A percentile compares a stretch with the other conserved stretches of the same genome.
Conservation (phyloP, 2,113 vertebrate genomes). For the Danionella cerebrum region DNA sequence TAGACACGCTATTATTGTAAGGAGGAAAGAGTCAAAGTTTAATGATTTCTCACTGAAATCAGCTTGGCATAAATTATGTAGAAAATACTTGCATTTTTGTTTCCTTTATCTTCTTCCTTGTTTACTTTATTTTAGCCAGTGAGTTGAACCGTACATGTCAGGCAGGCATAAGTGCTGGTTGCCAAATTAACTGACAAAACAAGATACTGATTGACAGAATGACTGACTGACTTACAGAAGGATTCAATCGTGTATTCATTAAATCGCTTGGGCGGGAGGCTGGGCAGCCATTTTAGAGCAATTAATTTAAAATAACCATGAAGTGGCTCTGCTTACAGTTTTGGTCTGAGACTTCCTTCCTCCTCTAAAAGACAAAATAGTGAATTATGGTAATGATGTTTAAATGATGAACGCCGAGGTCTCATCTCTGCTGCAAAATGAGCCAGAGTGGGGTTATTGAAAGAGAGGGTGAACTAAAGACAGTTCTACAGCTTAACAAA, state of each 20-base stretch:
- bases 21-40: too few species aligned
- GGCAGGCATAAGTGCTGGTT: not conserved
- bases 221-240: constrained; percentile 5
- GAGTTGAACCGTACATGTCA: not conserved
- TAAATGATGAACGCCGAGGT: constrained; percentile 14
- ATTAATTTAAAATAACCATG: not conserved
- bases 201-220: not conserved
- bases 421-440: not conserved
- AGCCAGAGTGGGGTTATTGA: not conserved
- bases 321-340: not conserved
- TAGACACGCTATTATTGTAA: too few species aligned
- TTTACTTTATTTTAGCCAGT: not conserved
- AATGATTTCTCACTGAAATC: too few species aligned
- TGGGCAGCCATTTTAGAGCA: not conserved
- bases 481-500: not conserved
- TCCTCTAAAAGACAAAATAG: not conserved
- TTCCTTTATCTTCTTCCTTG: not conserved
- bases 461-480: not conserved
- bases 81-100: not conserved
- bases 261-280: not conserved
- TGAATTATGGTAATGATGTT: constrained; percentile 11
- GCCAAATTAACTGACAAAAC: constrained; percentile 8
- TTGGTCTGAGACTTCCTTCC: not conserved
- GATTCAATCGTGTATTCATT: constrained; percentile 10
- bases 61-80: too few species aligned